phyloP scores from a whole-genome alignment of 2,888 invertebrate genomes.

The Chouioia cunea region DNA sequence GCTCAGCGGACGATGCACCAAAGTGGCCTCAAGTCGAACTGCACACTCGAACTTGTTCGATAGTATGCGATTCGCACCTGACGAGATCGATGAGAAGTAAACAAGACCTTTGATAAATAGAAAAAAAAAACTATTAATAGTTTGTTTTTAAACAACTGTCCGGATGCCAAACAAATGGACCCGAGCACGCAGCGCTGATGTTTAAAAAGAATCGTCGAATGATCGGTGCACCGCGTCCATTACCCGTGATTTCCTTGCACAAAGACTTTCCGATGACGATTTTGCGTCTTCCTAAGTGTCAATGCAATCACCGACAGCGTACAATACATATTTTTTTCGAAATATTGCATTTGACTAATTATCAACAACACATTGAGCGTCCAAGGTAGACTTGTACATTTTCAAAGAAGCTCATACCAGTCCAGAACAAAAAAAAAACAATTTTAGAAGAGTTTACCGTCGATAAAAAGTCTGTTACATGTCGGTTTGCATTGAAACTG shows the following conservation, averaged over 20 bases:
- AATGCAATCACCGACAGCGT: slow-evolving; percentile 36
- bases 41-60: slow-evolving; percentile 49
- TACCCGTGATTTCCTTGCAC: slow-evolving; percentile 50
- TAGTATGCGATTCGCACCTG: slow-evolving; percentile 38
- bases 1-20: slow-evolving; percentile 50
- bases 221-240: slow-evolving; percentile 26
- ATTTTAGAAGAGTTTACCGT: slow-evolving; percentile 21
- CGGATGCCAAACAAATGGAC: slow-evolving; percentile 21
- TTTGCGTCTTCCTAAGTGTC: slow-evolving; percentile 36
- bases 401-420: slow-evolving; percentile 6
- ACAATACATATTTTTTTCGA: slow-evolving; percentile 12
- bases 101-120: not conserved
- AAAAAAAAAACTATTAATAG: not conserved
- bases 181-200: slow-evolving; percentile 22
- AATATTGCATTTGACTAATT: not conserved
- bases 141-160: not conserved
- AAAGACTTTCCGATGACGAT: slow-evolving; percentile 40
- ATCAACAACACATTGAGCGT: not conserved
- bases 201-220: slow-evolving; percentile 33
- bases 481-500: slow-evolving; percentile 26
- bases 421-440: slow-evolving; percentile 11
- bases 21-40: slow-evolving; percentile 53
- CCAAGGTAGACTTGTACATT: not conserved
- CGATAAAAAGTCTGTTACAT: slow-evolving; percentile 13
- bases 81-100: not conserved